A percentile compares a stretch with the other conserved stretches of the same genome.
These are phyloP conservation scores for Odocoileus virginianus DNA, from an alignment of 2,113 vertebrate species.

Conservation along the genomic window DNA sequence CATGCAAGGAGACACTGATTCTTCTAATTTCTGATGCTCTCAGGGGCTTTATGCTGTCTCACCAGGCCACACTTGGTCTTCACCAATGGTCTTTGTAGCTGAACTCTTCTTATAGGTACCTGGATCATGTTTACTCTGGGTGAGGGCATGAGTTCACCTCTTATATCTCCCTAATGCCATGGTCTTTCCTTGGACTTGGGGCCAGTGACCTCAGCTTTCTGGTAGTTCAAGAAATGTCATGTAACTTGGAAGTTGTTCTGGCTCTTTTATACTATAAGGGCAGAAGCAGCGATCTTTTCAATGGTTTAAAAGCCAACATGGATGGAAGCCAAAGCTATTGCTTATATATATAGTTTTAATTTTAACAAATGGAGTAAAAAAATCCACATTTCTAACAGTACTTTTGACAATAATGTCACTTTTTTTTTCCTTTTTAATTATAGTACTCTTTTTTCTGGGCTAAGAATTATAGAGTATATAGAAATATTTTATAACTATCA, in stretches of 20 bases:
- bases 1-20: background rate
- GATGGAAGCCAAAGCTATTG: background rate
- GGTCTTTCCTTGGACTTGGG: background rate
- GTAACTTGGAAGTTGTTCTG: background rate
- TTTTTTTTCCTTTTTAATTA: background rate
- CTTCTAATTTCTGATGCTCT: background rate
- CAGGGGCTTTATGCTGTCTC: background rate
- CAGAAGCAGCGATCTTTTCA: background rate
- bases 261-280: background rate
- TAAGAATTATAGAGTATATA: background rate
- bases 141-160: background rate
- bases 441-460: background rate
- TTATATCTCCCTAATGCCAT: background rate
- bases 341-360: background rate
- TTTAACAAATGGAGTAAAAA: constrained; percentile 12
- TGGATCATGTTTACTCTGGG: background rate
- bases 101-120: background rate
- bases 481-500: constrained; percentile 27
- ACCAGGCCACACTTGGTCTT: background rate
- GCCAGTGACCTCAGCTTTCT: background rate
- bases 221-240: background rate
- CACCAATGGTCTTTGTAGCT: background rate
- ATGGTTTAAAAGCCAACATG: background rate
- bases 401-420: background rate
- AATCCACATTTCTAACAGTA: background rate